These are phyloP conservation scores for Nautilus pompilius DNA, from an alignment of 1,140 invertebrate genomes.

Conservation along the genomic window DNA sequence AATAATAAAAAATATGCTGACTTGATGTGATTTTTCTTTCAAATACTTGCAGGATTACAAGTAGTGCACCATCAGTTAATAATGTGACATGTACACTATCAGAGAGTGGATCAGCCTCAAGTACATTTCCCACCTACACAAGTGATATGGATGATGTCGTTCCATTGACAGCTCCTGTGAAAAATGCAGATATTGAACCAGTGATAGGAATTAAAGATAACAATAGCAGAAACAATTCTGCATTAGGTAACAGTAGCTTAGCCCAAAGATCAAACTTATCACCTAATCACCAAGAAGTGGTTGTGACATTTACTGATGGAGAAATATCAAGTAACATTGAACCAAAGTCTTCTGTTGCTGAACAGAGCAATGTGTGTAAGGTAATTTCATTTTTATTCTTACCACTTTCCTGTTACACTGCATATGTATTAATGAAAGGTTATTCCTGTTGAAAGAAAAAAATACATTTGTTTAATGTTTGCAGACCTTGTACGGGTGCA, in stretches of 20 bases:
- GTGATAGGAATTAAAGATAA: neutral
- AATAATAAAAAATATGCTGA: no score
- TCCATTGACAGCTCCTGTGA: neutral
- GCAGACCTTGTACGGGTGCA: no score
- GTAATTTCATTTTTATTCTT: conserved; percentile 20
- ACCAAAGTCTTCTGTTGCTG: conserved; percentile 34
- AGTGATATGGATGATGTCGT: neutral
- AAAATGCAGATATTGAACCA: neutral
- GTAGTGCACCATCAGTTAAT: no score
- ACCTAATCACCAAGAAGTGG: neutral
- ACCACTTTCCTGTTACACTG: no score
- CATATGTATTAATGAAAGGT: no score
- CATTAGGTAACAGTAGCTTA: no score
- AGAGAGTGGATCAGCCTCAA: no score
- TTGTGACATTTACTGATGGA: neutral
- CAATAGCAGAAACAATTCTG: neutral
- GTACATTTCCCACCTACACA: neutral
- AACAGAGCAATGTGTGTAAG: conserved; percentile 69
- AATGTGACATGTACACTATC: no score
- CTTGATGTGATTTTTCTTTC: no score
- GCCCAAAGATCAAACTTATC: neutral
- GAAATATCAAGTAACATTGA: conserved; percentile 23
- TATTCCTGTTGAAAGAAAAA: no score
- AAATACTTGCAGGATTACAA: no score
- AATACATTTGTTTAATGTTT: no score